A percentile compares a stretch with the other conserved stretches of the same genome.
These are phyloP conservation scores for Colossoma macropomum DNA, from an alignment of 2,113 vertebrate species.

Conservation along the genomic window DNA sequence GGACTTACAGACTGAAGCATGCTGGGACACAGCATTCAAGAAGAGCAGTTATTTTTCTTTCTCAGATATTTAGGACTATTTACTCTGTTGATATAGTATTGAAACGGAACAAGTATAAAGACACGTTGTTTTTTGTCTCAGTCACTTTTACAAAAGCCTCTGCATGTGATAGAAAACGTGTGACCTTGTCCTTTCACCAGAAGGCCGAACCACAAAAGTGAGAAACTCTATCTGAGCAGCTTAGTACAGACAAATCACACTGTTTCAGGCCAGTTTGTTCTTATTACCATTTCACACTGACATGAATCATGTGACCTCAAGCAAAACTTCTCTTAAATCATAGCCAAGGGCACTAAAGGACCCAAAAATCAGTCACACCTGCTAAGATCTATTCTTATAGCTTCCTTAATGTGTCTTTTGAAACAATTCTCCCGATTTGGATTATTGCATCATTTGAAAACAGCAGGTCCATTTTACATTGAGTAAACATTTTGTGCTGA, in stretches of 20 bases:
- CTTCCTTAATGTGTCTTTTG: constrained; percentile 9
- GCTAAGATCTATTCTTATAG: neutral
- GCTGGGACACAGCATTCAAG: neutral
- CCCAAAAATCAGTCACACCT: neutral
- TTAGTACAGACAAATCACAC: constrained; percentile 1
- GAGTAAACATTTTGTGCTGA: neutral
- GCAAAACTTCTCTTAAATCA: neutral
- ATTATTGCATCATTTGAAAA: too few species aligned
- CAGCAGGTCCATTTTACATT: too few species aligned
- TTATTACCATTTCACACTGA: constrained; percentile 17
- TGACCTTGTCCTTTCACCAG: constrained; percentile 7
- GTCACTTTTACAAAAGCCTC: neutral
- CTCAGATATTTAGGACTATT: neutral
- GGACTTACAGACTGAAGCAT: neutral
- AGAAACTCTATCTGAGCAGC: neutral
- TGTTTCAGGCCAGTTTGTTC: constrained; percentile 8
- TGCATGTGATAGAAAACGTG: constrained; percentile 38
- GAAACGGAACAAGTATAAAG: neutral
- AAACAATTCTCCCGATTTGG: neutral
- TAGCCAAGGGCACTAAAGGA: neutral
- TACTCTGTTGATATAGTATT: neutral
- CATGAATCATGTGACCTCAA: constrained; percentile 3
- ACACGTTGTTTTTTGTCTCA: neutral
- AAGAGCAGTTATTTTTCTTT: neutral
- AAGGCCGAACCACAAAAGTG: constrained; percentile 1